Evolutionary conservation across 2,113 vertebrate species (phyloP).

Genomic region (Chaetorhynchus papuensis): DNA sequence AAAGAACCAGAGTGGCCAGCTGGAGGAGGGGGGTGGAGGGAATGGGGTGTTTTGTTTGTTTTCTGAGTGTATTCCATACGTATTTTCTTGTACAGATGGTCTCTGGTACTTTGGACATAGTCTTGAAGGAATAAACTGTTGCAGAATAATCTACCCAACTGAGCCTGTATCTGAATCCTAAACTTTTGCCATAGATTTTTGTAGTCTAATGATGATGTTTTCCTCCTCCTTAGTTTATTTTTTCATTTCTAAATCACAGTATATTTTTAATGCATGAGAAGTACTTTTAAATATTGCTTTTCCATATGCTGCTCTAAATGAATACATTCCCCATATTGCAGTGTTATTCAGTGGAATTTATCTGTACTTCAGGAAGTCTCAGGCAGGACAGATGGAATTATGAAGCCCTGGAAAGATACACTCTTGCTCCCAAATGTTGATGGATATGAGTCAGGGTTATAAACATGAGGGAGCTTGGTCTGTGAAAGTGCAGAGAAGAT

Average conservation of each 20-base stretch:
- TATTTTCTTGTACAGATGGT: background rate
- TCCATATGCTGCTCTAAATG: slow-evolving; percentile 3
- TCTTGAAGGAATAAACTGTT: background rate
- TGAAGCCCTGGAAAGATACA: background rate
- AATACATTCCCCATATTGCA: background rate
- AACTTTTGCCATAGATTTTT: background rate
- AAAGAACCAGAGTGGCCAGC: background rate
- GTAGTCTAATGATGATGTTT: background rate
- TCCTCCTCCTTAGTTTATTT: background rate
- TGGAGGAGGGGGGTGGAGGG: background rate
- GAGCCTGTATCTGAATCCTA: background rate
- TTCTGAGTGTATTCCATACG: background rate
- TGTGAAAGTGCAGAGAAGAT: background rate
- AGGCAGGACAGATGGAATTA: background rate
- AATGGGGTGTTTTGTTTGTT: background rate
- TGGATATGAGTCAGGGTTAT: background rate
- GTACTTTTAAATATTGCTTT: slow-evolving; percentile 9
- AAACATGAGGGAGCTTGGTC: background rate
- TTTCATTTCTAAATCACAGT: background rate
- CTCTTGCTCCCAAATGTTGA: background rate
- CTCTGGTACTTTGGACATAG: background rate
- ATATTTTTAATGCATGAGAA: background rate
- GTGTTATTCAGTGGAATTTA: background rate
- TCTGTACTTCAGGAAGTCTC: background rate
- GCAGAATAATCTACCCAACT: background rate